These are phyloP conservation scores for Synodontis membranacea DNA, from an alignment of 2,113 vertebrate genomes.

Conservation along the genomic window DNA sequence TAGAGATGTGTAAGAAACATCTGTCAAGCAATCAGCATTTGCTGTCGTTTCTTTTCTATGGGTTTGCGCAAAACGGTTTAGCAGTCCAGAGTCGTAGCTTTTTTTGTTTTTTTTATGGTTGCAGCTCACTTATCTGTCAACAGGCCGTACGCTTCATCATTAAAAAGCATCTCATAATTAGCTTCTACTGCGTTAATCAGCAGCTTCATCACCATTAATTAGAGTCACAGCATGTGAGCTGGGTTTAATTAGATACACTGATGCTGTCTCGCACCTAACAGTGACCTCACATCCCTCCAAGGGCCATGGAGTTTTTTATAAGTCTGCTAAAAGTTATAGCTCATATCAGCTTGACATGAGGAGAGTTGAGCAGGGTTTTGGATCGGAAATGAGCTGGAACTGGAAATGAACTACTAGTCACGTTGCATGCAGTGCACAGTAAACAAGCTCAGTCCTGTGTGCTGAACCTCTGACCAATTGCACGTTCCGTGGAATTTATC, in stretches of 20 bases:
- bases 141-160: constrained; percentile 21
- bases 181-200: constrained; percentile 27
- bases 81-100: background rate
- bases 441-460: background rate
- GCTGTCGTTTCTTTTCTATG: background rate
- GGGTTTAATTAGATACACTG: constrained; percentile 27
- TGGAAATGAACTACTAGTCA: background rate
- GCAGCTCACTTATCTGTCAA: constrained; percentile 20
- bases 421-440: background rate
- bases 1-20: no score
- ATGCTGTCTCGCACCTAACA: constrained; percentile 1
- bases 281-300: constrained; percentile 21
- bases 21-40: background rate
- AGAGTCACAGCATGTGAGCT: constrained; percentile 18
- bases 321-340: background rate
- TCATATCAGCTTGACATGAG: background rate
- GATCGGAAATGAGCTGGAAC: background rate
- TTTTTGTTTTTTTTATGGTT: constrained; percentile 9
- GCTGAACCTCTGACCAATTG: background rate
- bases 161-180: constrained; percentile 25
- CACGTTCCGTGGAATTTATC: background rate
- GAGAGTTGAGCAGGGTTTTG: background rate
- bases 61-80: background rate
- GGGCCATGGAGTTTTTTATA: background rate
- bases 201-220: constrained; percentile 28